A percentile compares a stretch with the other conserved stretches of the same genome.
These are phyloP conservation scores for Tinamus major DNA, from an alignment of 2,797 vertebrate species.

Conservation along the genomic window DNA sequence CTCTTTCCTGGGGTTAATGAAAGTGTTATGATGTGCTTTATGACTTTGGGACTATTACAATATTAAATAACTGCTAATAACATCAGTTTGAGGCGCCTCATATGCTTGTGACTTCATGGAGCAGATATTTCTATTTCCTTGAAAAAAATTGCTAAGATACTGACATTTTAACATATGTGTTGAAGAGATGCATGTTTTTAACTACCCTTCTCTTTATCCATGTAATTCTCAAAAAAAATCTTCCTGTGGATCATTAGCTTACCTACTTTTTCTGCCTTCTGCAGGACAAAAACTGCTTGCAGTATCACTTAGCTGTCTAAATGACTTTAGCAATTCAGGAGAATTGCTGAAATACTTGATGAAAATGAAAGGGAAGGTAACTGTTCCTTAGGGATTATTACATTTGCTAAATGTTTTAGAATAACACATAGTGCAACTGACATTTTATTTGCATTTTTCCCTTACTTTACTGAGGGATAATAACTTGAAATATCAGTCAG, in stretches of 20 bases:
- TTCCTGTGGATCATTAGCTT: neutral
- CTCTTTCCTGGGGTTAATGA: neutral
- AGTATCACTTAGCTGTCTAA: neutral
- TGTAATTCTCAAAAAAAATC: neutral
- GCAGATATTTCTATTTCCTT: neutral
- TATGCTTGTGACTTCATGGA: neutral
- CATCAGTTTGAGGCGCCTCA: neutral
- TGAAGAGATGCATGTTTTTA: neutral
- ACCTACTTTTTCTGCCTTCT: neutral
- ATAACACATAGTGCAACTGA: rapidly evolving
- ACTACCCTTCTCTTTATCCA: neutral
- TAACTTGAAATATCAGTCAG: neutral
- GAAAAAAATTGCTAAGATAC: neutral
- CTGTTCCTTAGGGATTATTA: neutral
- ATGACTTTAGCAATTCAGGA: neutral
- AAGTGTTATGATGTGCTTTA: neutral
- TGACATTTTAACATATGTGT: neutral
- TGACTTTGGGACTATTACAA: neutral
- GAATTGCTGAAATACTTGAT: neutral
- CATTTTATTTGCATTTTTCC: neutral
- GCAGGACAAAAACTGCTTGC: neutral
- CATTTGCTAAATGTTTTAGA: neutral
- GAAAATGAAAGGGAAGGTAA: neutral
- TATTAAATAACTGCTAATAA: neutral
- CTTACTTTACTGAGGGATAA: neutral